Evolutionary conservation across 2,113 vertebrate genomes (phyloP), one percentile per base, ranked within the genome.

Genomic region (Castor canadensis): DNA sequence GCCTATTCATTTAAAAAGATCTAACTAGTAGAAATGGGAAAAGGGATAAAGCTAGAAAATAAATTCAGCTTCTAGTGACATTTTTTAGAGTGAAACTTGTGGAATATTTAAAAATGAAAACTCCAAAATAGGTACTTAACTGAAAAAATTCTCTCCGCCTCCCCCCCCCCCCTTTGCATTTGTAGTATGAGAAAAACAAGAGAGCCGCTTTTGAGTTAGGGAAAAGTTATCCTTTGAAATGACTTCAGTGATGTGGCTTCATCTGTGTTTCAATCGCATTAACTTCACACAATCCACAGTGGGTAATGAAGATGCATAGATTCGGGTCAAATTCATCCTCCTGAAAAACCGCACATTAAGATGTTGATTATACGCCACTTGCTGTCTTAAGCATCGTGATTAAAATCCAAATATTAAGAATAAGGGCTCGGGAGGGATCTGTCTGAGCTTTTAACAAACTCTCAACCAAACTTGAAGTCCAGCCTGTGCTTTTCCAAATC

Each of bases 311-410:
- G 86, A 96, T 40, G 22, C 66, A 40, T 38, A 95, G 52, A 94
- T 76, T 94, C 58, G 0, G 67, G 69, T 94, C 92, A 95, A 86
- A 96, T 93, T 96, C 82, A 88, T 6, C 79, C 82, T 95, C 62
- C 66, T 52, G 94, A 94, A 96, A 97, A 96, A 67, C 80, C 89
- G 84, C 87, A 92, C 71, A 95, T 96, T 89, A 88, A 94, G 85
- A 90, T 90, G 80, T 67, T 81, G 87, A 94, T 88, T 92, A 89
- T 62, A 88, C 2, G 15, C 72, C 19, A 1, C 85, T 4, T 20
- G 38, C 82, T 93, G 54, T 71, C 64, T 96, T 80, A 89, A 91
- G 83, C 58, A 24, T 49, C 28, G 22, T 28, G 86, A 93, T 94
- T 38, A 86, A 96, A 95, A 94, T 87, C 66, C 91, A 76, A 80